Conservation (phyloP, 2,797 vertebrate species). For the Eleutherodactylus coqui region DNA sequence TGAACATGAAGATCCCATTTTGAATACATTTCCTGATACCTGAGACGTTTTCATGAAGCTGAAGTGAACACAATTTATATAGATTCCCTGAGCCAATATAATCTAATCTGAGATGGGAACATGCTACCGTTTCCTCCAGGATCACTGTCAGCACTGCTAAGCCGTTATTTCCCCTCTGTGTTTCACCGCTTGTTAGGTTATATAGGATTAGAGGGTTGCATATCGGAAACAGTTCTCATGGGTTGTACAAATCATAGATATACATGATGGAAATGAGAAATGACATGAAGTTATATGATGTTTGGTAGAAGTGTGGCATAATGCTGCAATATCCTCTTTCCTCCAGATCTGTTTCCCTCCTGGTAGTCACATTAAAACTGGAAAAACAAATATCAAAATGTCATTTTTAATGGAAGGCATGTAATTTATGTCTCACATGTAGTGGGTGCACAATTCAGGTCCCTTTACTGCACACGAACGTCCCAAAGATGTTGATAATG, state of each 20-base stretch:
- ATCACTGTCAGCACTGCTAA: slow-evolving; percentile 24
- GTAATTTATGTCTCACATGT: no score
- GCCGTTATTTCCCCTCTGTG: background rate
- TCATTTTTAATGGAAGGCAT: no score
- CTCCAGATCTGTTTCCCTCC: background rate
- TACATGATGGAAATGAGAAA: background rate
- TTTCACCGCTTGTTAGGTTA: slow-evolving; percentile 8
- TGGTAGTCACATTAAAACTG: no score
- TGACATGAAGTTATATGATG: background rate
- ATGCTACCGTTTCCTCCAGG: slow-evolving; percentile 1
- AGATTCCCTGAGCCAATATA: slow-evolving; percentile 49
- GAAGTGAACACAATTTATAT: slow-evolving; percentile 45
- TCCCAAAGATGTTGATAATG: no score
- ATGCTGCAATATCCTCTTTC: background rate
- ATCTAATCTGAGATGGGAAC: slow-evolving; percentile 43
- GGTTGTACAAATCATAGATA: background rate
- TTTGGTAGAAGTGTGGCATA: background rate
- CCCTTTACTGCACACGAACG: no score
- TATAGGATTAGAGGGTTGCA: slow-evolving; percentile 4
- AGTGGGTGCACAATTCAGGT: no score
- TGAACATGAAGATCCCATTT: slow-evolving; percentile 55
- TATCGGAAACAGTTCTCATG: background rate
- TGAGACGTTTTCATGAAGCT: slow-evolving; percentile 30
- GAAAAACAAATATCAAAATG: no score
- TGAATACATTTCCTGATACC: slow-evolving; percentile 44